phyloP scores from a whole-genome alignment of 2,888 invertebrate species.

The Andrena dorsata region DNA sequence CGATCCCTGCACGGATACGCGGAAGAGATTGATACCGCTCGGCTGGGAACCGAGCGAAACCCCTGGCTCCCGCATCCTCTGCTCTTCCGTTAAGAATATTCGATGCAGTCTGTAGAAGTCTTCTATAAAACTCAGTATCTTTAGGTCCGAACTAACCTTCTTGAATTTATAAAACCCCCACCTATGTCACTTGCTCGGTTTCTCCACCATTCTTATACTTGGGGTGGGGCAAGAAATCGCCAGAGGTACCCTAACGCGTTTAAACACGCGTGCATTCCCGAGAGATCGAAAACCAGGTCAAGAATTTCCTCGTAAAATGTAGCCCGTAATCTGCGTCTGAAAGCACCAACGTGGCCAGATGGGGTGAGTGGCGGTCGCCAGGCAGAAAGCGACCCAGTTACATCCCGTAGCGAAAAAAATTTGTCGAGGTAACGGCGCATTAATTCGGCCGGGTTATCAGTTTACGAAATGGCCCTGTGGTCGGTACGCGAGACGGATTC shows the following conservation, averaged over 20 bases:
- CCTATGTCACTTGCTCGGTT: too few species aligned
- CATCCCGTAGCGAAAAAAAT: conserved; percentile 41
- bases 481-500: conserved; percentile 45
- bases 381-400: conserved; percentile 38
- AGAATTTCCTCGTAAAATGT: conserved; percentile 30
- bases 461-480: conserved; percentile 53
- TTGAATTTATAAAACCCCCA: too few species aligned
- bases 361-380: neutral
- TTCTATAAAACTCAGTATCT: too few species aligned
- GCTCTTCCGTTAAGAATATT: neutral
- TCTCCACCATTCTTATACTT: too few species aligned
- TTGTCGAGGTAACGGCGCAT: conserved; percentile 41
- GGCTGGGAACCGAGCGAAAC: conserved; percentile 65
- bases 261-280: conserved; percentile 3
- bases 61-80: neutral
- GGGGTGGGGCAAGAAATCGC: neutral
- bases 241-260: neutral
- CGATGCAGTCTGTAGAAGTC: neutral
- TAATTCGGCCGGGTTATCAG: conserved; percentile 52
- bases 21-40: conserved; percentile 78
- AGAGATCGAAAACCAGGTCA: conserved; percentile 7
- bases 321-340: neutral
- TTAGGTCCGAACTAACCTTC: too few species aligned
- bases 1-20: conserved; percentile 70
- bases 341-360: neutral